Evolutionary conservation across 2,888 invertebrate species (phyloP).

Genomic region (Deroplatys truncata): DNA sequence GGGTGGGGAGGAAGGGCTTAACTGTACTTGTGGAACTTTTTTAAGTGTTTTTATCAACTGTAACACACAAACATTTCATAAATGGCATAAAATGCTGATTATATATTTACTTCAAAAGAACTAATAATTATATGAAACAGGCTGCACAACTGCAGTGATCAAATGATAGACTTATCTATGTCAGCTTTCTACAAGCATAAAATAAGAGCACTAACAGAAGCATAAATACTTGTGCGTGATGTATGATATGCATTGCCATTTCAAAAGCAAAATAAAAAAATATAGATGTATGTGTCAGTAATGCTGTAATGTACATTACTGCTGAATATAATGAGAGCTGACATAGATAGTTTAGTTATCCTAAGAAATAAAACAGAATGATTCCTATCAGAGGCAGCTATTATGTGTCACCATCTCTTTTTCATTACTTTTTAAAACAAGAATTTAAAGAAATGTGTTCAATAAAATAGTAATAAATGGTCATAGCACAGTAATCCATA

Average conservation of each 20-base stretch:
- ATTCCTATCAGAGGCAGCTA: neutral
- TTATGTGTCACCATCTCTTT: neutral
- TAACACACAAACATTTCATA: neutral
- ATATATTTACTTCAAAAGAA: neutral
- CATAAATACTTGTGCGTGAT: neutral
- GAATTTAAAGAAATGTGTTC: neutral
- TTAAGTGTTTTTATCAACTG: neutral
- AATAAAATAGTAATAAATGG: neutral
- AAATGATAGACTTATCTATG: neutral
- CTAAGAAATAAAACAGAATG: neutral
- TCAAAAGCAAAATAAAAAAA: neutral
- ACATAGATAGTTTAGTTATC: neutral
- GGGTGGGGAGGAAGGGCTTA: neutral
- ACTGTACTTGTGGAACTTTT: neutral
- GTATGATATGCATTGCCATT: neutral
- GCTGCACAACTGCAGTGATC: neutral
- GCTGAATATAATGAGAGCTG: neutral
- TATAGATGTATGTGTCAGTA: neutral
- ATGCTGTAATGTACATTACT: neutral
- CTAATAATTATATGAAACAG: neutral
- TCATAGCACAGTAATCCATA: neutral
- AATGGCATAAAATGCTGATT: constrained; percentile 2
- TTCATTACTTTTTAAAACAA: neutral
- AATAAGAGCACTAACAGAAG: neutral
- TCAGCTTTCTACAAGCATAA: neutral